A percentile compares a stretch with the other conserved stretches of the same genome.
phyloP scores from a whole-genome alignment of 1,140 invertebrate species.

The Listronotus bonariensis region DNA sequence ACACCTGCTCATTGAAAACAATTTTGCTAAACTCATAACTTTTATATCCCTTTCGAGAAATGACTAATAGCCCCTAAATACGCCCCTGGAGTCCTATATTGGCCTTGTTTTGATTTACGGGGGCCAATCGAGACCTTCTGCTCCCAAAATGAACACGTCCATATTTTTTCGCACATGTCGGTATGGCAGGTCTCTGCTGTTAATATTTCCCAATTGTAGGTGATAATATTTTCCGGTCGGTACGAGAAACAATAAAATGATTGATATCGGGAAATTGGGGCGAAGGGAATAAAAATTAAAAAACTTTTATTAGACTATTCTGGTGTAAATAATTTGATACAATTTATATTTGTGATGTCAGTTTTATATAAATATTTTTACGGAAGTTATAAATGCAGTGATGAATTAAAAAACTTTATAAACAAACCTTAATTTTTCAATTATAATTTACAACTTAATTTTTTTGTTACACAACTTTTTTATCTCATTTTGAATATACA shows the following conservation, averaged over 20 bases:
- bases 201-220: constrained; percentile 26
- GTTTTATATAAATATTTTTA: too few relatives aligned
- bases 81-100: constrained; percentile 25
- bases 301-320: not conserved
- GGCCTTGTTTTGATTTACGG: constrained; percentile 22
- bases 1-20: too few relatives aligned
- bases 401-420: too few relatives aligned
- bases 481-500: too few relatives aligned
- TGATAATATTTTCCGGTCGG: constrained; percentile 22
- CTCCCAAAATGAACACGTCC: constrained; percentile 20
- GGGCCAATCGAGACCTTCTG: constrained; percentile 21
- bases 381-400: too few relatives aligned
- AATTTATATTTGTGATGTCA: too few relatives aligned
- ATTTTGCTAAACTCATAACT: not conserved
- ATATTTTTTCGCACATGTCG: constrained; percentile 31
- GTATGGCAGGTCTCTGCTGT: constrained; percentile 20
- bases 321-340: too few relatives aligned
- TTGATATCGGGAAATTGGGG: constrained; percentile 14
- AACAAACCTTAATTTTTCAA: too few relatives aligned
- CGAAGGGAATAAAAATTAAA: constrained; percentile 14
- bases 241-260: constrained; percentile 24
- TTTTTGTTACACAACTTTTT: too few relatives aligned
- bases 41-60: constrained; percentile 8
- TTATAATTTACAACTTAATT: too few relatives aligned
- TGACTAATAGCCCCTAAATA: constrained; percentile 13